phyloP scores from a whole-genome alignment of 2,888 invertebrate genomes.

The Orgyia antiqua region DNA sequence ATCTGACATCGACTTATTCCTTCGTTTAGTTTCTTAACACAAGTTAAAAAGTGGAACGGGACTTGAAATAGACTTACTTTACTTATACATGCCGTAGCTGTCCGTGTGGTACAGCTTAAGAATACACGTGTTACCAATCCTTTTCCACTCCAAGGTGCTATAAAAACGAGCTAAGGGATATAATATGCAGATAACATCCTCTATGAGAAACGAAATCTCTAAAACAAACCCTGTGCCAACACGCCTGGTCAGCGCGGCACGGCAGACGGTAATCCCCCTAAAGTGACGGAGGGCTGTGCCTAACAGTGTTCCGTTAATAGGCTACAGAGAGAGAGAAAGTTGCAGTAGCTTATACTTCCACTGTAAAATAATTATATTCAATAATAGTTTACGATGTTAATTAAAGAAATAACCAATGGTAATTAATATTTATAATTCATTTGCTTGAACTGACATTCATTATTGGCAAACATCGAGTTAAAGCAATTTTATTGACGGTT shows the following conservation, averaged over 20 bases:
- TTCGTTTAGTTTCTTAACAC: slow-evolving; percentile 29
- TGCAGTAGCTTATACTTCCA: slow-evolving; percentile 7
- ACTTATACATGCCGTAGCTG: not conserved
- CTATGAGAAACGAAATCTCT: no score
- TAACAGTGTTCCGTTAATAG: no score
- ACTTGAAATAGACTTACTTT: not conserved
- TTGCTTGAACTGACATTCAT: slow-evolving; percentile 16
- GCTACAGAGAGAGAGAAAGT: no score
- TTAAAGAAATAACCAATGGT: slow-evolving; percentile 13
- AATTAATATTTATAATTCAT: slow-evolving; percentile 15
- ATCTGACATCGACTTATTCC: slow-evolving; percentile 54
- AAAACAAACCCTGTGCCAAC: no score
- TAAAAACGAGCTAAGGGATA: no score
- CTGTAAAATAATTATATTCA: slow-evolving; percentile 11
- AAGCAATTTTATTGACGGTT: slow-evolving; percentile 37
- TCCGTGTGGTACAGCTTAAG: no score
- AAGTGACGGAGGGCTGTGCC: no score
- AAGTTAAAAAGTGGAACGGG: slow-evolving; percentile 8
- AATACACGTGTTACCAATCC: no score
- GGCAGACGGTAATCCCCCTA: no score
- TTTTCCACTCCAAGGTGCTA: no score
- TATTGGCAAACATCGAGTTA: slow-evolving; percentile 28
- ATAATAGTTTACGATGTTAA: slow-evolving; percentile 18
- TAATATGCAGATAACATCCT: no score
- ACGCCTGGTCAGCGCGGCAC: no score